Base-by-base conservation (phyloP, 2,888 invertebrate genomes). In the Coenonympha glycerion region DNA sequence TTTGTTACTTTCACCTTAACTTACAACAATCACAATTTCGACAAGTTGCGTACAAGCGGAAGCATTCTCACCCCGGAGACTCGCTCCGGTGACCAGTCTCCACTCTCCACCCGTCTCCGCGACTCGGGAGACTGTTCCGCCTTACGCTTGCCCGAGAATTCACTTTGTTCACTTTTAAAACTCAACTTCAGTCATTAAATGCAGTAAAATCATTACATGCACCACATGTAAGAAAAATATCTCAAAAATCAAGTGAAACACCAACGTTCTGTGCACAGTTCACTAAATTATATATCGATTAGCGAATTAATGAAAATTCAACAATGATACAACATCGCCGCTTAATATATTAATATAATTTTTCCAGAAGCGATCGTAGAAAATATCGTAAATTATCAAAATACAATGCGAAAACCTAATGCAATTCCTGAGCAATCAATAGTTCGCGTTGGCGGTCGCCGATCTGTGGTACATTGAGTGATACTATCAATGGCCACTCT, bases 381-480 rank as follows among this genome's bases (percentile, higher is more conserved):
- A 73, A 73, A 67, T 65, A 71, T 72, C 66, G 68, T 73, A 65
- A 73, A 76, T 70, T 67, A 77, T 74, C 71, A 69, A 75, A 75
- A 76, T 77, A 76, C 72, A 68, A 71, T 73, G 76, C 74, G 62
- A 66, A 71, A 60, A 80, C 81, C 70, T 60, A 80, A 80, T 82
- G 83, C 84, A 84, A 87, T 85, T 84, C 83, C 85, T 85, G 86
- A 86, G 86, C 85, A 85, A 82, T 60, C 55, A 85, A 82, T 59
- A 55, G 57, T 59, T 64, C 64, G 65, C 67, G 62, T 64, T 64
- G 57, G 60, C 66, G 68, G 58, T 55, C 53, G 54, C 49, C 50
- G 49, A n/a, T 46, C n/a, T n/a, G n/a, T n/a, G 47, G 57, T 59
- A 67, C 63, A 64, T 60, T 57, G 59, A 61, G 62, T 47, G 58